Conservation (phyloP, 2,888 invertebrate species). For the Agrotis ipsilon region DNA sequence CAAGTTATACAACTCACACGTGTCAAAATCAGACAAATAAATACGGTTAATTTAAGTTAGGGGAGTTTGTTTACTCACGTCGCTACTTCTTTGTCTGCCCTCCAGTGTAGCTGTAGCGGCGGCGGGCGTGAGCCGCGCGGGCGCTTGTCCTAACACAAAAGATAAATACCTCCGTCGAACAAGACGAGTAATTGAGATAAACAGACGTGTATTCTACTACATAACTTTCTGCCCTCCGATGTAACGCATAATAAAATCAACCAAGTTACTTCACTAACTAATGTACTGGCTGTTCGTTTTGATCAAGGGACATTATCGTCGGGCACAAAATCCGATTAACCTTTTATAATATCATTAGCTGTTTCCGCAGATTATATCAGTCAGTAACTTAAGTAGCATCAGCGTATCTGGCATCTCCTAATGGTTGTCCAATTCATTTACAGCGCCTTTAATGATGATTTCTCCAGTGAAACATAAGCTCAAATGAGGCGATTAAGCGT, state of each 20-base stretch:
- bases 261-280: slow-evolving; percentile 79
- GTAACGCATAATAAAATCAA: slow-evolving; percentile 84
- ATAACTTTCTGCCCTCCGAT: slow-evolving; percentile 82
- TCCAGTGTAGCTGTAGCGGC: slow-evolving; percentile 69
- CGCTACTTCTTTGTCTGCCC: slow-evolving; percentile 85
- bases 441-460: slow-evolving; percentile 74
- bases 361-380: slow-evolving; percentile 46
- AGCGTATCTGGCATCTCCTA: slow-evolving; percentile 62
- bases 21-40: slow-evolving; percentile 84
- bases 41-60: slow-evolving; percentile 82
- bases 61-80: slow-evolving; percentile 83
- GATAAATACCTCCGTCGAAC: slow-evolving; percentile 86
- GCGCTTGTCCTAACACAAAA: slow-evolving; percentile 84
- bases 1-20: slow-evolving; percentile 77
- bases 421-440: slow-evolving; percentile 62
- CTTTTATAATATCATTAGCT: slow-evolving; percentile 54
- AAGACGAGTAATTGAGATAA: slow-evolving; percentile 88
- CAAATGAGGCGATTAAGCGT: slow-evolving; percentile 87
- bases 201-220: slow-evolving; percentile 84
- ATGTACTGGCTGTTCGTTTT: slow-evolving; percentile 56
- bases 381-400: slow-evolving; percentile 75
- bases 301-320: slow-evolving; percentile 46
- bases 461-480: slow-evolving; percentile 79
- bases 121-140: slow-evolving; percentile 65
- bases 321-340: slow-evolving; percentile 51